Evolutionary conservation across 1,140 invertebrate genomes (phyloP).

Genomic region (Sycophila sp.): DNA sequence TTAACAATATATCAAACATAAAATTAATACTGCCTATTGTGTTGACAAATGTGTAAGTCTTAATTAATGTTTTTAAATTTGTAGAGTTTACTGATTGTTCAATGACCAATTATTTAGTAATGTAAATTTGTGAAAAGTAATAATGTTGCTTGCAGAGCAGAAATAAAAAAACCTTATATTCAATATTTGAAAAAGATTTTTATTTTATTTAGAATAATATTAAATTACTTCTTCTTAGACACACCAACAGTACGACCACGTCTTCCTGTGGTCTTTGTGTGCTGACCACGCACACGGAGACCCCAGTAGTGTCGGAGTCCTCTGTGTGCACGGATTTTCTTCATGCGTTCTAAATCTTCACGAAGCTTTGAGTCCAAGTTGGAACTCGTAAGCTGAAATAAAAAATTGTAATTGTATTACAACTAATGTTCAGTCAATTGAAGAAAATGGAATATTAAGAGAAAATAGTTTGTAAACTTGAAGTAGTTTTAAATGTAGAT

Average conservation of each 20-base stretch:
- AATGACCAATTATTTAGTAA: conserved; percentile 22
- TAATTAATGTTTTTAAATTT: conserved; percentile 33
- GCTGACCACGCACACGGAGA: conserved; percentile 96
- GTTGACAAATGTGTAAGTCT: conserved; percentile 24
- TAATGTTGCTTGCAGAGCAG: conserved; percentile 22
- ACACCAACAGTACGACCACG: conserved; percentile 99
- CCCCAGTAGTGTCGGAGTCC: conserved; percentile 99
- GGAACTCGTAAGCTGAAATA: conserved; percentile 84
- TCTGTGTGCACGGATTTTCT: conserved; percentile 96
- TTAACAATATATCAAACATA: conserved; percentile 1
- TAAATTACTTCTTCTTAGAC: conserved; percentile 96
- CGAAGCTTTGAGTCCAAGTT: conserved; percentile 95
- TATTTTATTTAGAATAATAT: conserved; percentile 16
- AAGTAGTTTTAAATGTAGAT: background rate
- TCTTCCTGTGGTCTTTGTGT: conserved; percentile 98
- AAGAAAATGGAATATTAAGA: background rate
- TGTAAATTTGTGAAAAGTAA: conserved; percentile 21
- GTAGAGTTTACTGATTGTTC: conserved; percentile 26
- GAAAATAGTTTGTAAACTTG: background rate
- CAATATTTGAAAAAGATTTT: conserved; percentile 3
- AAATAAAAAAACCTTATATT: conserved; percentile 16
- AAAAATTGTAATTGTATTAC: conserved; percentile 51
- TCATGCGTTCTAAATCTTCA: conserved; percentile 97
- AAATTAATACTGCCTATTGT: conserved; percentile 29
- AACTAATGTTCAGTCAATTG: background rate